These are phyloP conservation scores for Calidris pugnax DNA, from an alignment of 2,113 vertebrate species.

Conservation along the genomic window DNA sequence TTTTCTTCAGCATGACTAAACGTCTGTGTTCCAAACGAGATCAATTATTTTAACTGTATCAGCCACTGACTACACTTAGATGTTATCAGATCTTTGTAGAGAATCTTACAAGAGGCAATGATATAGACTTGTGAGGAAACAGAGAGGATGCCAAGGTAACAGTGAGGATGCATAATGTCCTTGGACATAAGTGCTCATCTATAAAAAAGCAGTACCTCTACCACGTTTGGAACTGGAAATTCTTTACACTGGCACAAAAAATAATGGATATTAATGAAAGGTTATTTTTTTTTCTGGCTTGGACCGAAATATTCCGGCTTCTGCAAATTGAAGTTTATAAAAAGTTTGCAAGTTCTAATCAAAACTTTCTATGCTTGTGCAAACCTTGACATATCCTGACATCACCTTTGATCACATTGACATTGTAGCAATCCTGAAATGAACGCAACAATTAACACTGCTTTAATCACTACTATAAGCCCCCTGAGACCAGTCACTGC, in stretches of 20 bases:
- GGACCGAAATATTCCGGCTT: background rate
- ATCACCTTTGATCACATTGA: constrained; percentile 39
- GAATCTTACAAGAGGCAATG: background rate
- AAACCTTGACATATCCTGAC: constrained; percentile 38
- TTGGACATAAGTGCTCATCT: background rate
- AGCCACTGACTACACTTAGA: background rate
- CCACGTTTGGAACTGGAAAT: background rate
- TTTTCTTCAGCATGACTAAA: background rate
- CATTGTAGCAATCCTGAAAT: constrained; percentile 68
- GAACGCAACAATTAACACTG: constrained; percentile 59
- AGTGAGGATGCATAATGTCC: background rate
- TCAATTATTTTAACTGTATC: background rate
- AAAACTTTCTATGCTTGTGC: background rate
- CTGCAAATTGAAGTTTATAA: background rate
- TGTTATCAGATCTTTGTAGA: background rate
- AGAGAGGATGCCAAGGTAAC: background rate
- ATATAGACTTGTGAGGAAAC: background rate
- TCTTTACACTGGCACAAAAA: background rate
- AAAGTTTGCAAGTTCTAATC: constrained; percentile 16
- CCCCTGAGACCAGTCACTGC: constrained; percentile 54
- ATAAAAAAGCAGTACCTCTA: background rate
- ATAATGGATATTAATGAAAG: background rate
- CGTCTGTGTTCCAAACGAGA: background rate
- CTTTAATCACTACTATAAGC: constrained; percentile 68
- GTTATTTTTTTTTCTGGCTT: background rate